Conservation (phyloP, 2,888 invertebrate genomes). For the Andrena marginata region DNA sequence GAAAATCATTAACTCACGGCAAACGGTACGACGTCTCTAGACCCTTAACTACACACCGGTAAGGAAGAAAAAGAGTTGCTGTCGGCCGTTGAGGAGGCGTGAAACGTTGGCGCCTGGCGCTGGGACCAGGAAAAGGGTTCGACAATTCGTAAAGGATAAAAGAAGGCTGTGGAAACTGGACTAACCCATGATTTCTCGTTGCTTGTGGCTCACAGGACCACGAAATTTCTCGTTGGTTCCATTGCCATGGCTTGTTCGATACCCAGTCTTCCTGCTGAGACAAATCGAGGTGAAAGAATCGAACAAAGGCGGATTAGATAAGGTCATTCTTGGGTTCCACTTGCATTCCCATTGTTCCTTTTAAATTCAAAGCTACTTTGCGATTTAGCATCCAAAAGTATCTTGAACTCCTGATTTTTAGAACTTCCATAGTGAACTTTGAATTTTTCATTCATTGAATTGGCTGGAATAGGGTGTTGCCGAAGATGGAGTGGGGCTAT, state of each 20-base stretch:
- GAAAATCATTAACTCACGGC: conserved; percentile 54
- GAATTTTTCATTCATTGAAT: conserved; percentile 59
- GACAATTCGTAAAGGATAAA: conserved; percentile 64
- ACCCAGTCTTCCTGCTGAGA: conserved; percentile 19
- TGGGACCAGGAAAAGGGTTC: conserved; percentile 69
- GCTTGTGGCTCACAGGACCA: conserved; percentile 57
- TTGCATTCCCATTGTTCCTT: conserved; percentile 8
- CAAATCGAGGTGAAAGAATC: conserved; percentile 32
- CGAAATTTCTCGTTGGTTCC: conserved; percentile 72
- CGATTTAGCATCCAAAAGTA: neutral
- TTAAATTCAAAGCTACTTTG: neutral
- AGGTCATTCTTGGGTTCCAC: conserved; percentile 23
- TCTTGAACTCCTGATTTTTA: neutral
- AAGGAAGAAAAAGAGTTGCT: conserved; percentile 55
- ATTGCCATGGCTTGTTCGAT: neutral
- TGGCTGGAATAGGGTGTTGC: conserved; percentile 10
- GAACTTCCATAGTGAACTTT: neutral
- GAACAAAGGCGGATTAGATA: conserved; percentile 14
- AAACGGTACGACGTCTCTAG: conserved; percentile 38
- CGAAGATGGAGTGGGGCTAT: conserved; percentile 40
- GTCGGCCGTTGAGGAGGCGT: conserved; percentile 75
- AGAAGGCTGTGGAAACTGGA: conserved; percentile 70
- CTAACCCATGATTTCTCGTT: conserved; percentile 44
- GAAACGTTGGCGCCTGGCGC: conserved; percentile 82
- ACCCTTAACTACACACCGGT: conserved; percentile 44